phyloP scores from a whole-genome alignment of 1,140 invertebrate species.

The Macrosteles quadrilineatus region DNA sequence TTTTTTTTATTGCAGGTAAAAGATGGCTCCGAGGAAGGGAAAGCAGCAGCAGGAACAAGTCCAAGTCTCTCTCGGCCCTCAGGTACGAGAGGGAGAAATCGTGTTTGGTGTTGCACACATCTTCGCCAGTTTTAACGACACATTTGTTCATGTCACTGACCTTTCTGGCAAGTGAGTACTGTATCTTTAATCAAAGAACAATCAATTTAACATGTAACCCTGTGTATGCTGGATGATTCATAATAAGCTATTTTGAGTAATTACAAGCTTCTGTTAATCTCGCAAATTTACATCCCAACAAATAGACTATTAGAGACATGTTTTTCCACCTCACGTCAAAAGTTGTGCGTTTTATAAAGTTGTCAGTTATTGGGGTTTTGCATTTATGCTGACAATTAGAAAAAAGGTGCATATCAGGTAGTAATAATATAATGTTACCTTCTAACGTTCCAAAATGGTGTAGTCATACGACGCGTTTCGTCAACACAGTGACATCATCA shows the following conservation, averaged over 20 bases:
- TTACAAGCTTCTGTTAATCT: slow-evolving; percentile 99
- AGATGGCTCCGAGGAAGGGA: slow-evolving; percentile 96
- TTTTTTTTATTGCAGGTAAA: slow-evolving; percentile 35
- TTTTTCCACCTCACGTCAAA: no score
- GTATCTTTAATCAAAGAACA: no score
- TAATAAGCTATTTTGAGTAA: no score
- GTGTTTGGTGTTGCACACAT: slow-evolving; percentile 99
- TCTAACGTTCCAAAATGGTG: no score
- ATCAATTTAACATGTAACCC: slow-evolving; percentile 97
- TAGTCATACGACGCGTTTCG: no score
- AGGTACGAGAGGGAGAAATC: slow-evolving; percentile 95
- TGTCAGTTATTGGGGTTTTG: no score
- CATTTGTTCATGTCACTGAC: slow-evolving; percentile 99
- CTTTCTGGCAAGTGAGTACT: slow-evolving; percentile 82
- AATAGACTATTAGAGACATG: no score
- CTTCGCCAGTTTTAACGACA: slow-evolving; percentile 99
- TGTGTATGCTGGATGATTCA: slow-evolving; percentile 99
- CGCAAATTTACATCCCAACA: slow-evolving; percentile 99
- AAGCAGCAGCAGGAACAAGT: slow-evolving; percentile 96
- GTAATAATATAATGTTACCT: no score
- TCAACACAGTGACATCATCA: no score
- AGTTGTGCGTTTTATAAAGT: no score
- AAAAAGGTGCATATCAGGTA: no score
- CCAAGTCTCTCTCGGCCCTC: slow-evolving; percentile 94
- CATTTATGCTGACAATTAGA: no score